Conservation (phyloP, 2,888 invertebrate genomes). For the Uloborus plumipes region DNA sequence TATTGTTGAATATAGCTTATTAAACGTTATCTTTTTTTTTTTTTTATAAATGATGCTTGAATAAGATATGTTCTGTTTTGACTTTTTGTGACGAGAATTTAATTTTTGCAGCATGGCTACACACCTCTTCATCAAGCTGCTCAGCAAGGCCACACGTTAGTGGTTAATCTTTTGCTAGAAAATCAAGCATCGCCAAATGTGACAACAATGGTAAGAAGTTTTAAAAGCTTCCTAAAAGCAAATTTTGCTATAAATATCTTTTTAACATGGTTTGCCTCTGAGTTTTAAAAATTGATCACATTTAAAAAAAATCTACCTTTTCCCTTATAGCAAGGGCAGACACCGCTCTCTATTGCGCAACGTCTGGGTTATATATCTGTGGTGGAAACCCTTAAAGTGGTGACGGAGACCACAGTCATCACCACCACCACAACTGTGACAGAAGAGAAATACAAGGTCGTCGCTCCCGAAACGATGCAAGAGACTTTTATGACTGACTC, state of each 20-base stretch:
- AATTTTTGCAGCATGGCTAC: slow-evolving; percentile 79
- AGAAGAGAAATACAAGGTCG: slow-evolving; percentile 97
- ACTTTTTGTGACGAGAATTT: too few relatives aligned
- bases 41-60: too few relatives aligned
- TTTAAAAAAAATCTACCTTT: not conserved
- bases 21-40: too few relatives aligned
- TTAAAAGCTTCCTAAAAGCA: not conserved
- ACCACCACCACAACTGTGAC: slow-evolving; percentile 79
- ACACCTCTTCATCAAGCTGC: slow-evolving; percentile 99
- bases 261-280: too few relatives aligned
- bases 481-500: slow-evolving; percentile 99
- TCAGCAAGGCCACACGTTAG: slow-evolving; percentile 97
- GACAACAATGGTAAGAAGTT: slow-evolving; percentile 83
- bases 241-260: not conserved
- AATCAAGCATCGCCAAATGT: slow-evolving; percentile 96
- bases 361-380: slow-evolving; percentile 98
- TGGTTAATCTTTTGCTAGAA: slow-evolving; percentile 92
- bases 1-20: too few relatives aligned
- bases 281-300: too few relatives aligned
- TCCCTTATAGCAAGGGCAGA: slow-evolving; percentile 87
- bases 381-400: slow-evolving; percentile 94
- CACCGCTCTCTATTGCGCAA: slow-evolving; percentile 96
- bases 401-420: slow-evolving; percentile 87
- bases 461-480: slow-evolving; percentile 99
- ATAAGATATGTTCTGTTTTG: too few relatives aligned